Conservation (phyloP, 2,888 invertebrate genomes). For the Trilocha varians region DNA sequence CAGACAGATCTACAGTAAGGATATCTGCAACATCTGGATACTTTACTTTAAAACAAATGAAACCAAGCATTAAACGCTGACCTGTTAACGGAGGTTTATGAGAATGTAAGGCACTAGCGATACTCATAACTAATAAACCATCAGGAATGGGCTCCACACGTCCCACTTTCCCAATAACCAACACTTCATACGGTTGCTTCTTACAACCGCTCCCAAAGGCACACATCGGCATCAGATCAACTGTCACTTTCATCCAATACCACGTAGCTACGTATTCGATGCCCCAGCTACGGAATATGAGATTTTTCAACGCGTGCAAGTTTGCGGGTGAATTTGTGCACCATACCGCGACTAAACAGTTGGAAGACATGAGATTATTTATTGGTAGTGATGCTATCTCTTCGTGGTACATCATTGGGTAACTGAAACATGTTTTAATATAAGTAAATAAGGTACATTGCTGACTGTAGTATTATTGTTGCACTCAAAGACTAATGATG, state of each 20-base stretch:
- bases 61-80: constrained; percentile 29
- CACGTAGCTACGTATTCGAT: constrained; percentile 81
- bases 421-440: constrained; percentile 62
- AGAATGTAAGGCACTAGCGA: constrained; percentile 94
- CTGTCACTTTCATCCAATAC: constrained; percentile 92
- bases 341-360: constrained; percentile 89
- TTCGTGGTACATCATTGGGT: constrained; percentile 85
- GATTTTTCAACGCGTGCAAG: constrained; percentile 76
- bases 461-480: too few species aligned
- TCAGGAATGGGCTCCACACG: constrained; percentile 41
- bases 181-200: constrained; percentile 92
- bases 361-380: constrained; percentile 69
- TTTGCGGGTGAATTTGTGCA: constrained; percentile 89
- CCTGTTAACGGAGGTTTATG: constrained; percentile 92
- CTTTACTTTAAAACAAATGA: neutral
- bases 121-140: constrained; percentile 80
- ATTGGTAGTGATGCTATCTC: constrained; percentile 82
- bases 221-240: constrained; percentile 77
- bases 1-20: too few species aligned
- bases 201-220: constrained; percentile 76
- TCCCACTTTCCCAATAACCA: constrained; percentile 66
- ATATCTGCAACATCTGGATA: too few species aligned
- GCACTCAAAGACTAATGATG: too few species aligned
- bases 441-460: too few species aligned
- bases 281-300: constrained; percentile 87